Evolutionary conservation across 1,140 invertebrate genomes (phyloP).

Genomic region (Melipona quadrifasciata): DNA sequence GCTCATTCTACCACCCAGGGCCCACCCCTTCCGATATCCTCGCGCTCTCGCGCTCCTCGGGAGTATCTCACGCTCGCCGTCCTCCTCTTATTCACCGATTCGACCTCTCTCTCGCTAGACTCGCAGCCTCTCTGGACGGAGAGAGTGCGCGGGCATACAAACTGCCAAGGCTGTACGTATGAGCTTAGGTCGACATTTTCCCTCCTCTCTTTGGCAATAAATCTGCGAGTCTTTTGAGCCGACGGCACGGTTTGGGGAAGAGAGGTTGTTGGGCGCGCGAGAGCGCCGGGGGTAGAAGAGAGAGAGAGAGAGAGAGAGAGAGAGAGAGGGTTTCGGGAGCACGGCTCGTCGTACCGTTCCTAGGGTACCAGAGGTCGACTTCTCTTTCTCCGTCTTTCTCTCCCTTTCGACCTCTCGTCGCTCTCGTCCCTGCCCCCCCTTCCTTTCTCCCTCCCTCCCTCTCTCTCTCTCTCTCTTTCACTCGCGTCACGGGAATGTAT

Average conservation of each 20-base stretch:
- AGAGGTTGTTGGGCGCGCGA: neutral
- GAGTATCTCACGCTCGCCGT: constrained; percentile 49
- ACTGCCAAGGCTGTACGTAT: constrained; percentile 79
- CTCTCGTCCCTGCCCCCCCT: constrained; percentile 42
- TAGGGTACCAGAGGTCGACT: constrained; percentile 64
- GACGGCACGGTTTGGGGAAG: constrained; percentile 59
- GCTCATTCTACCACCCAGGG: constrained; percentile 58
- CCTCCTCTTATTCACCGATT: constrained; percentile 49
- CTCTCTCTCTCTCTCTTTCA: constrained; percentile 52
- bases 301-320: no score
- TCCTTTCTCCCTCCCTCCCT: constrained; percentile 17
- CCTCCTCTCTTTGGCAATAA: constrained; percentile 80
- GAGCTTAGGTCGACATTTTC: constrained; percentile 83
- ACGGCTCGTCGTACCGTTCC: constrained; percentile 50
- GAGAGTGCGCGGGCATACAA: constrained; percentile 76
- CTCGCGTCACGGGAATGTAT: constrained; percentile 79
- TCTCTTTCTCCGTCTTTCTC: constrained; percentile 61
- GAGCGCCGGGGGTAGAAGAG: constrained; percentile 5
- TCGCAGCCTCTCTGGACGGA: constrained; percentile 57
- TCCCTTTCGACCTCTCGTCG: constrained; percentile 49
- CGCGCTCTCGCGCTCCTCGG: constrained; percentile 39
- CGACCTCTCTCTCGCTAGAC: constrained; percentile 63
- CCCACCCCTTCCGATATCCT: constrained; percentile 69
- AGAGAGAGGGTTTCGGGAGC: constrained; percentile 56
- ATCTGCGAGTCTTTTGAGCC: constrained; percentile 81